Percentiles rank a stretch among this genome's conserved stretches.
phyloP scores from a whole-genome alignment of 2,797 vertebrate genomes.

The Phalloptychus januarius region DNA sequence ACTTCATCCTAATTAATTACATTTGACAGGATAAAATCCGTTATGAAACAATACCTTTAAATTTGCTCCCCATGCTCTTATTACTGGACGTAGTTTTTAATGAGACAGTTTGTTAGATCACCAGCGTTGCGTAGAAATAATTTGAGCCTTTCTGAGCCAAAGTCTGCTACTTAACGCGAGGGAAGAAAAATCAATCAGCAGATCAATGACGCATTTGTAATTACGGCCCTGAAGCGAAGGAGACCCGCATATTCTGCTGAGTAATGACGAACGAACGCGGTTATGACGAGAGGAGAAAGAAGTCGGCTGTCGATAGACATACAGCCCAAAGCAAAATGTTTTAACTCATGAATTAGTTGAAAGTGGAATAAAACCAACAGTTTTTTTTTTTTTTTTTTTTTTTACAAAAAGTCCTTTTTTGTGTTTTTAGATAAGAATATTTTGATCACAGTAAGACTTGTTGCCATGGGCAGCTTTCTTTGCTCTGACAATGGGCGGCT shows the following conservation, averaged over 20 bases:
- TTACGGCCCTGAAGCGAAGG: conserved; percentile 41
- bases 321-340: conserved; percentile 11
- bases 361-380: background rate
- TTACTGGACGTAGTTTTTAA: background rate
- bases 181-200: conserved; percentile 41
- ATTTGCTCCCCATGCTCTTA: conserved; percentile 15
- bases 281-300: conserved; percentile 29
- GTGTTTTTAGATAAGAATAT: background rate
- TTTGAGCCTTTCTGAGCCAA: conserved; percentile 25
- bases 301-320: conserved; percentile 6
- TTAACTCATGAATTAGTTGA: conserved; percentile 4
- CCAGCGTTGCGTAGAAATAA: conserved; percentile 14
- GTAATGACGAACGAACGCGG: conserved; percentile 21
- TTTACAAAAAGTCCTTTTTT: background rate
- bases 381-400: background rate
- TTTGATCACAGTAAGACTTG: background rate
- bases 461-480: background rate
- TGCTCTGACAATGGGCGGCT: background rate
- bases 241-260: conserved; percentile 10
- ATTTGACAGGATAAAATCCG: background rate
- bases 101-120: conserved; percentile 21
- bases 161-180: conserved; percentile 26
- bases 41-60: conserved; percentile 7
- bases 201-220: conserved; percentile 59
- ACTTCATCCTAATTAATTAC: conserved; percentile 1